These are phyloP conservation scores for Palythoa heliodiscus DNA, from an alignment of 92 coral and sea anemone genomes.

Conservation along the genomic window DNA sequence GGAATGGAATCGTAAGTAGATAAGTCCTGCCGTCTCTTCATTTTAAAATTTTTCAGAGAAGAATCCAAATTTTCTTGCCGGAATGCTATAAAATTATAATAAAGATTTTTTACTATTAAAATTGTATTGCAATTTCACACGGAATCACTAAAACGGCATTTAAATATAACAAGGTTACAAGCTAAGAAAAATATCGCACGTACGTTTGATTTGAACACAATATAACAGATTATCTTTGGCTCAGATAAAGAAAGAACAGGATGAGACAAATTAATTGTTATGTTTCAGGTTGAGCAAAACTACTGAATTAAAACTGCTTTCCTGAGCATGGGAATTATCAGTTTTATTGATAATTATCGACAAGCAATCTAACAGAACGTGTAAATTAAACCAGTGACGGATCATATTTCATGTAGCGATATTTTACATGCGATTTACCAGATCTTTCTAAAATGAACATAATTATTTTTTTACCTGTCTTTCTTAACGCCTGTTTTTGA, in stretches of 20 bases:
- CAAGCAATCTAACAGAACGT: not conserved
- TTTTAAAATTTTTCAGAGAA: not conserved
- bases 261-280: not conserved
- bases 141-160: not conserved
- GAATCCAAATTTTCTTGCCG: not conserved
- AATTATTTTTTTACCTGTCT: not conserved
- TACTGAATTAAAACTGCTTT: not conserved
- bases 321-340: not conserved
- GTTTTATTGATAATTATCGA: not conserved
- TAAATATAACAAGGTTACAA: not conserved
- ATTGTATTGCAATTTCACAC: not conserved
- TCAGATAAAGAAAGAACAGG: not conserved
- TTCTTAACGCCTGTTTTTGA: not conserved
- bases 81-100: not conserved
- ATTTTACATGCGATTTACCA: not conserved
- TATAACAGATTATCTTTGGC: not conserved
- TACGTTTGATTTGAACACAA: not conserved
- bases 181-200: not conserved
- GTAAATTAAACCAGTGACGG: not conserved
- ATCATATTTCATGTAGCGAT: not conserved
- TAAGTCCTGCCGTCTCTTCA: not conserved
- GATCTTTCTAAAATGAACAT: not conserved
- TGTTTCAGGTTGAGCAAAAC: not conserved
- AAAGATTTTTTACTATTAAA: not conserved
- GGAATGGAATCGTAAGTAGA: constrained; percentile 35